A percentile compares a stretch with the other conserved stretches of the same genome.
These are phyloP conservation scores for Etia nguti DNA, from an alignment of 2,113 vertebrate species.

Conservation along the genomic window DNA sequence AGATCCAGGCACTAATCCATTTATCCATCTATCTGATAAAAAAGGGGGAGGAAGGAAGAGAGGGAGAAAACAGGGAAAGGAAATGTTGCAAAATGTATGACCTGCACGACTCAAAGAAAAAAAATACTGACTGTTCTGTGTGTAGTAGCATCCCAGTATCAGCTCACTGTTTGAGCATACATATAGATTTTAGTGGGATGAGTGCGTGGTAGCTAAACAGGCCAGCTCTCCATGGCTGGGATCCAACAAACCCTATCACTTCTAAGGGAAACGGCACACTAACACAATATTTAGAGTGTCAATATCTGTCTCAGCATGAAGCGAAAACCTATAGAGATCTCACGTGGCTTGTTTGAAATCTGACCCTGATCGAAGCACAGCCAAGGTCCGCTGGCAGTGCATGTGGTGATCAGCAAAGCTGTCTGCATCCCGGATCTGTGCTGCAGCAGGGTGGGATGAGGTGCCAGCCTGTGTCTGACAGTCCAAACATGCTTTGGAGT, in stretches of 20 bases:
- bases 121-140: neutral
- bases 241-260: neutral
- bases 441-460: neutral
- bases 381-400: slow-evolving; percentile 18
- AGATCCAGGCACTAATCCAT: slow-evolving; percentile 19
- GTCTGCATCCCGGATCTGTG: neutral
- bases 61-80: neutral
- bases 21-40: slow-evolving; percentile 12
- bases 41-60: neutral
- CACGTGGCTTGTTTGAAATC: slow-evolving; percentile 22
- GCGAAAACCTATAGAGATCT: slow-evolving; percentile 30
- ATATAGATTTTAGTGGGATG: neutral
- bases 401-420: neutral
- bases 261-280: neutral
- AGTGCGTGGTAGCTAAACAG: neutral
- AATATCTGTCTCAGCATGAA: slow-evolving; percentile 34
- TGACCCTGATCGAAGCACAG: slow-evolving; percentile 38
- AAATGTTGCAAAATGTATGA: neutral
- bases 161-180: neutral
- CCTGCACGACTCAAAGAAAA: neutral
- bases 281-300: neutral
- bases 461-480: neutral
- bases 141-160: neutral
- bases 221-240: neutral
- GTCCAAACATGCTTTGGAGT: neutral